Percentiles rank a stretch among this genome's conserved stretches.
Conservation (phyloP, 2,888 invertebrate genomes). For the Thymelicus sylvestris region DNA sequence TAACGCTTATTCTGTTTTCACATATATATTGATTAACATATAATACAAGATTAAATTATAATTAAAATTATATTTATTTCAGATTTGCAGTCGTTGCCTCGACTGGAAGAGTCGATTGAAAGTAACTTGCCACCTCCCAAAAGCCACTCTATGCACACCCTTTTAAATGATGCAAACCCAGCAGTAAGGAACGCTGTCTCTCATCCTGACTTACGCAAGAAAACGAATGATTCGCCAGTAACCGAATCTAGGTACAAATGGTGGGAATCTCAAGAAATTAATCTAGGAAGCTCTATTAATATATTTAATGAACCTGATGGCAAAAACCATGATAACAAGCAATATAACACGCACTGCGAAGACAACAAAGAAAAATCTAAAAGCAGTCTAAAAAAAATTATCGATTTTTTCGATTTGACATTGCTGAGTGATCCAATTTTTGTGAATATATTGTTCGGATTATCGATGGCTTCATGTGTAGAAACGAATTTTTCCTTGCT, state of each 20-base stretch:
- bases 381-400: slow-evolving; percentile 60
- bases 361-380: slow-evolving; percentile 50
- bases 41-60: too few species aligned
- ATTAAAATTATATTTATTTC: slow-evolving; percentile 44
- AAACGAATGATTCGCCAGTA: slow-evolving; percentile 55
- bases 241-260: slow-evolving; percentile 73
- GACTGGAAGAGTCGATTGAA: slow-evolving; percentile 53
- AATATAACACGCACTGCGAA: slow-evolving; percentile 39
- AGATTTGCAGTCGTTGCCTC: slow-evolving; percentile 57
- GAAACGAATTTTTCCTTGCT: slow-evolving; percentile 88
- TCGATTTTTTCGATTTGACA: slow-evolving; percentile 86
- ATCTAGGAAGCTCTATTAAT: slow-evolving; percentile 86
- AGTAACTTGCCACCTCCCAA: slow-evolving; percentile 59
- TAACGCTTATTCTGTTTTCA: too few species aligned
- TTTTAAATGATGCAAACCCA: slow-evolving; percentile 59
- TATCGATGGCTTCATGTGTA: slow-evolving; percentile 88
- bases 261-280: slow-evolving; percentile 85
- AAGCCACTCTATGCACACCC: slow-evolving; percentile 72
- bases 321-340: slow-evolving; percentile 53
- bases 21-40: too few species aligned
- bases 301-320: slow-evolving; percentile 77
- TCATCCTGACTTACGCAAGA: slow-evolving; percentile 71
- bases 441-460: slow-evolving; percentile 87
- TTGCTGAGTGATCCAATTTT: slow-evolving; percentile 88
- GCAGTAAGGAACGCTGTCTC: slow-evolving; percentile 72